Conservation (phyloP, 2,113 vertebrate genomes). For the Pelecanus crispus region DNA sequence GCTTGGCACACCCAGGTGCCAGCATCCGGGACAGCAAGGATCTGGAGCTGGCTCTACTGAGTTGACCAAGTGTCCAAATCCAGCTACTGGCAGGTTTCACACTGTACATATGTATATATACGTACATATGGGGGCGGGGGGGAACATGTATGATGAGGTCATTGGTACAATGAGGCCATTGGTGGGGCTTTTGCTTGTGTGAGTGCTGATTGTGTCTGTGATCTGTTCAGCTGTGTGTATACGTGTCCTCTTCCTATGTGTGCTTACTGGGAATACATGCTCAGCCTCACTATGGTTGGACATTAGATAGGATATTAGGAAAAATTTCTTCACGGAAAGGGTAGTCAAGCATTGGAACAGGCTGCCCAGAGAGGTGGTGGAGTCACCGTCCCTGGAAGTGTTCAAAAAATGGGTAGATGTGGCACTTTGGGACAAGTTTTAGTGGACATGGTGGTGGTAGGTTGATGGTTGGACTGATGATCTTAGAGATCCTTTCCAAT, state of each 20-base stretch:
- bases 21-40: neutral
- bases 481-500: too few species aligned
- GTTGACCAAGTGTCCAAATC: neutral
- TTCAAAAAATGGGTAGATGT: too few species aligned
- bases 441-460: too few species aligned
- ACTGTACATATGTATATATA: neutral
- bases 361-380: too few species aligned
- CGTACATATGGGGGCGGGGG: accelerated
- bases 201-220: neutral
- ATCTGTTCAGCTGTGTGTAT: accelerated
- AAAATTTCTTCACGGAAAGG: too few species aligned
- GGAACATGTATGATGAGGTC: too few species aligned
- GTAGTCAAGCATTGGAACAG: too few species aligned
- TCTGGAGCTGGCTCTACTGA: neutral
- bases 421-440: too few species aligned
- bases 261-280: neutral
- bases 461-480: too few species aligned
- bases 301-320: too few species aligned
- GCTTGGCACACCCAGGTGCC: neutral
- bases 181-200: neutral
- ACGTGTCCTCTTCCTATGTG: accelerated
- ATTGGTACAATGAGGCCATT: neutral
- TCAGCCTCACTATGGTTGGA: neutral
- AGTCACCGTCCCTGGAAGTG: too few species aligned
- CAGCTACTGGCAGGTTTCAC: neutral